phyloP scores from a whole-genome alignment of 2,888 invertebrate genomes.

The Theretra japonica region DNA sequence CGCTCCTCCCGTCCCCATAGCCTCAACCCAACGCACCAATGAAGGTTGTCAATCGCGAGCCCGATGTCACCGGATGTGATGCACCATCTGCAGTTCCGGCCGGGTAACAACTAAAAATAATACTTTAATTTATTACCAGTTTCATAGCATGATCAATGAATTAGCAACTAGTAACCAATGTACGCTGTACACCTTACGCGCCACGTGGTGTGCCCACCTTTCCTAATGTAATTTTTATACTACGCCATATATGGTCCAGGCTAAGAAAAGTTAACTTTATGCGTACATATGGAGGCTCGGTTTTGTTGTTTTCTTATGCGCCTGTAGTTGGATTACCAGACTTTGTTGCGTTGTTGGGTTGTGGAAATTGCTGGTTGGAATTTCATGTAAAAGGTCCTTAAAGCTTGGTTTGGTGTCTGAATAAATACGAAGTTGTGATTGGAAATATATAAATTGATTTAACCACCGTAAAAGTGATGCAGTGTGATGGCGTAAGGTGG shows the following conservation, averaged over 20 bases:
- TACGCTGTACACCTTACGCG: slow-evolving; percentile 12
- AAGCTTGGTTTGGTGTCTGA: too few species aligned
- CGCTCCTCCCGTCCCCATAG: slow-evolving; percentile 39
- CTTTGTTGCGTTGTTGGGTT: too few species aligned
- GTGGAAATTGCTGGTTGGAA: too few species aligned
- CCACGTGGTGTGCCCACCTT: slow-evolving; percentile 29
- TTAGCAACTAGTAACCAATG: slow-evolving; percentile 17
- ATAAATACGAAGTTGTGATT: too few species aligned
- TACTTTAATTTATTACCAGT: slow-evolving; percentile 39
- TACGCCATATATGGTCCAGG: slow-evolving; percentile 23
- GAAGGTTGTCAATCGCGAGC: slow-evolving; percentile 64
- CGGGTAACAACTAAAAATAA: slow-evolving; percentile 51
- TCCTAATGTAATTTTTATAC: slow-evolving; percentile 29
- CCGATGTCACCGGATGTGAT: slow-evolving; percentile 69
- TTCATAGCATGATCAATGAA: slow-evolving; percentile 40
- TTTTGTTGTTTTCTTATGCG: slow-evolving; percentile 7
- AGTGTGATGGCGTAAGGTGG: too few species aligned
- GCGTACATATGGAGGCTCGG: slow-evolving; percentile 17
- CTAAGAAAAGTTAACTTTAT: slow-evolving; percentile 28
- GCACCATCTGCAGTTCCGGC: slow-evolving; percentile 75
- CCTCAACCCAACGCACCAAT: slow-evolving; percentile 46
- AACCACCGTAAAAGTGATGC: too few species aligned
- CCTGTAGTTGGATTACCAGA: neutral
- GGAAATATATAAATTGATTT: too few species aligned
- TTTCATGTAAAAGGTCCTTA: too few species aligned